Evolutionary conservation across 2,888 invertebrate genomes (phyloP).

Genomic region (Dryocosmus kuriphilus): DNA sequence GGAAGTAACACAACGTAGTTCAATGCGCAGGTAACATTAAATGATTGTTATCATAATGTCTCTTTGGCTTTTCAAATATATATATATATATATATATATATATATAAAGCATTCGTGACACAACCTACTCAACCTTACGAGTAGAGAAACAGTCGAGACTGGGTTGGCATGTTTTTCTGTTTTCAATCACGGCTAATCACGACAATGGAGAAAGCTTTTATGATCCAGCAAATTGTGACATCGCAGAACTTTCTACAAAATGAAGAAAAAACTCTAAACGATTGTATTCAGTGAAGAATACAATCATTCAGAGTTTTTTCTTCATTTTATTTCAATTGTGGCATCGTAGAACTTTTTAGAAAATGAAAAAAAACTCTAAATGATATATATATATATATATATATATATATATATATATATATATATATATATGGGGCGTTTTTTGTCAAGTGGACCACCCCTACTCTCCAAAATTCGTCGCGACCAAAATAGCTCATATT

Average conservation of each 20-base stretch:
- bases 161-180: conserved; percentile 16
- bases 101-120: conserved; percentile 10
- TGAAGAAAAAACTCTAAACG: conserved; percentile 1
- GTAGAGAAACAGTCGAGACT: conserved; percentile 4
- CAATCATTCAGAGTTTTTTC: conserved; percentile 14
- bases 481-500: too few relatives aligned
- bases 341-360: not conserved
- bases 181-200: conserved; percentile 14
- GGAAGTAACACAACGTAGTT: conserved; percentile 17
- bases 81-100: too few relatives aligned
- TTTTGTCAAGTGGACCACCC: too few relatives aligned
- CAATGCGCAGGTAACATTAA: conserved; percentile 31
- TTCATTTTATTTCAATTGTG: conserved; percentile 11
- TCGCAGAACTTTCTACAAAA: not conserved
- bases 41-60: not conserved
- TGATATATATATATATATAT: too few relatives aligned
- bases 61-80: not conserved
- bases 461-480: too few relatives aligned
- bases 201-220: conserved; percentile 19
- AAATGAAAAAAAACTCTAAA: conserved; percentile 5
- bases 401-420: too few relatives aligned
- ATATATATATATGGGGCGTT: too few relatives aligned
- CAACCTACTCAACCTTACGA: not conserved
- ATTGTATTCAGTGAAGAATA: conserved; percentile 23
- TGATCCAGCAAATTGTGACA: not conserved